These are phyloP conservation scores for Epirrhoe alternata DNA, from an alignment of 2,888 invertebrate genomes.

Conservation along the genomic window DNA sequence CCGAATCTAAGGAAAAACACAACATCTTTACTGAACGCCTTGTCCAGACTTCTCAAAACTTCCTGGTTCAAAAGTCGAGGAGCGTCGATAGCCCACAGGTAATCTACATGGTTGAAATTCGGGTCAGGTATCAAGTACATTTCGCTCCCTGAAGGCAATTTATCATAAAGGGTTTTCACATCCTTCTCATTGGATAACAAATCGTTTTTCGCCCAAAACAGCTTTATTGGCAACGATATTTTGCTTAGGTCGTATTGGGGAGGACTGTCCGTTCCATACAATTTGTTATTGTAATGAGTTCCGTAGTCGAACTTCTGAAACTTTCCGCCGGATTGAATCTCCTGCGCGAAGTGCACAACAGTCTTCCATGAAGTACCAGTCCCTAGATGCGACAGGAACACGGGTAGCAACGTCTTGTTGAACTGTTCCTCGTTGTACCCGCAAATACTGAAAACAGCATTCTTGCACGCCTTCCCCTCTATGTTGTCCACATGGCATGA, in stretches of 20 bases:
- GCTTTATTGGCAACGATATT: conserved; percentile 85
- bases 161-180: conserved; percentile 77
- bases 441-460: conserved; percentile 88
- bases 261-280: conserved; percentile 85
- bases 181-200: conserved; percentile 88
- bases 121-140: conserved; percentile 84
- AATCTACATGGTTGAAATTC: conserved; percentile 90
- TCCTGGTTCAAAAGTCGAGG: conserved; percentile 84
- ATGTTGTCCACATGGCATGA: conserved; percentile 83
- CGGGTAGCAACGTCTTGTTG: conserved; percentile 88
- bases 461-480: conserved; percentile 87
- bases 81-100: conserved; percentile 87
- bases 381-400: conserved; percentile 88
- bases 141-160: conserved; percentile 77
- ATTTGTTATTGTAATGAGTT: conserved; percentile 74
- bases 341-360: conserved; percentile 88
- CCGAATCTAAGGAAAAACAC: conserved; percentile 24
- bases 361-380: conserved; percentile 91
- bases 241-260: conserved; percentile 87
- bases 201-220: conserved; percentile 90
- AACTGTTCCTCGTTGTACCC: conserved; percentile 89
- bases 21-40: conserved; percentile 27
- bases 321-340: conserved; percentile 78
- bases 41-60: conserved; percentile 64
- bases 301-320: conserved; percentile 91